Conservation (phyloP, 1,140 invertebrate species). For the Pogonomyrmex californicus region DNA sequence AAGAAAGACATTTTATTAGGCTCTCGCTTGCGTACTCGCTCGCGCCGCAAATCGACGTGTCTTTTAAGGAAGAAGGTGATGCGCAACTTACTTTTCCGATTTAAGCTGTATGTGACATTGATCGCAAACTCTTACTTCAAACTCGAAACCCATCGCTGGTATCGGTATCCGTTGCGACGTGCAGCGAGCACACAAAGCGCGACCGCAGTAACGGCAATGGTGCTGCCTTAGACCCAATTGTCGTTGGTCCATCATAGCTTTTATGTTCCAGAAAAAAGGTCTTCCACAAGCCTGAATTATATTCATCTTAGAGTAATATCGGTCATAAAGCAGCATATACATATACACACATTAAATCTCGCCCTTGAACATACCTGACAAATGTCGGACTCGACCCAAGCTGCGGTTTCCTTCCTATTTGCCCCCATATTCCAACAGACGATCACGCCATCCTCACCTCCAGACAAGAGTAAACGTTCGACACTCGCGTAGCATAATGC, state of each 20-base stretch:
- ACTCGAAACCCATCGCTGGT: slow-evolving; percentile 99
- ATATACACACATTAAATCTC: background rate
- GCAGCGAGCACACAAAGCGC: slow-evolving; percentile 97
- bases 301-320: slow-evolving; percentile 21
- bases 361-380: slow-evolving; percentile 88
- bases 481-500: slow-evolving; percentile 93
- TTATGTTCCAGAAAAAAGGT: slow-evolving; percentile 99
- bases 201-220: slow-evolving; percentile 96
- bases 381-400: slow-evolving; percentile 97
- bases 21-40: background rate
- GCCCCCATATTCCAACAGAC: slow-evolving; percentile 98
- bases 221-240: slow-evolving; percentile 96
- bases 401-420: slow-evolving; percentile 96
- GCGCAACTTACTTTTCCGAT: slow-evolving; percentile 92
- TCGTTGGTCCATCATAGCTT: slow-evolving; percentile 99
- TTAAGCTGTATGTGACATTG: slow-evolving; percentile 94
- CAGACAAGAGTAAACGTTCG: slow-evolving; percentile 95
- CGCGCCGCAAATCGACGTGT: background rate
- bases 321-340: background rate
- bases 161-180: slow-evolving; percentile 95
- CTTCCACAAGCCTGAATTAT: slow-evolving; percentile 92
- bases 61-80: background rate
- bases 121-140: slow-evolving; percentile 98
- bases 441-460: slow-evolving; percentile 96
- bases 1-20: slow-evolving; percentile 17